phyloP scores from a whole-genome alignment of 1,140 invertebrate species.

The Centruroides vittatus region DNA sequence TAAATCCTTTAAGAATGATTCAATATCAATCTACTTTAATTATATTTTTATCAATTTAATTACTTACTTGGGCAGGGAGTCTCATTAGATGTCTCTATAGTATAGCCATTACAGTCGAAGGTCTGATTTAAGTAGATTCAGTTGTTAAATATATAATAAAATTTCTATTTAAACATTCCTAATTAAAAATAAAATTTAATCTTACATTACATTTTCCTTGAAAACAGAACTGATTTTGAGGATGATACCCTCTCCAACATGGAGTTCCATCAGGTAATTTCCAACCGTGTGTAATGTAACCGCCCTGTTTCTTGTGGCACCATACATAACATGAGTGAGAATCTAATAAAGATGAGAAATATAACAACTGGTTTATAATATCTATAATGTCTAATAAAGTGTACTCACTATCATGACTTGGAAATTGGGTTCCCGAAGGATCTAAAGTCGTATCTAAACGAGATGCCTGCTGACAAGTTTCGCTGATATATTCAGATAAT shows the following conservation, averaged over 20 bases:
- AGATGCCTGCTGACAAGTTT: constrained; percentile 18
- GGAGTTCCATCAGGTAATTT: constrained; percentile 21
- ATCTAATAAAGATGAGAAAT: not conserved
- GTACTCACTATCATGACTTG: constrained; percentile 19
- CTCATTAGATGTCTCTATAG: constrained; percentile 7
- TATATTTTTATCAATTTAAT: too few species aligned
- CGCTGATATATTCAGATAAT: constrained; percentile 17
- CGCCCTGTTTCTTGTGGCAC: constrained; percentile 20
- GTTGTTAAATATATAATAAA: too few species aligned
- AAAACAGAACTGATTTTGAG: constrained; percentile 18
- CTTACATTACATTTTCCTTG: constrained; percentile 18
- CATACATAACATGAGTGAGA: constrained; percentile 20
- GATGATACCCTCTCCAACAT: constrained; percentile 14
- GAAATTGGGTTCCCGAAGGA: constrained; percentile 17
- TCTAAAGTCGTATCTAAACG: constrained; percentile 15
- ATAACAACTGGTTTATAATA: too few species aligned
- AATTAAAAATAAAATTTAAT: too few species aligned
- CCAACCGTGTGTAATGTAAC: constrained; percentile 21
- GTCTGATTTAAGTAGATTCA: not conserved
- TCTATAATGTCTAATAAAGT: not conserved
- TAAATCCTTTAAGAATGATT: not conserved
- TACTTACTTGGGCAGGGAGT: constrained; percentile 6
- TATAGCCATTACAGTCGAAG: constrained; percentile 14
- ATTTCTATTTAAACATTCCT: too few species aligned
- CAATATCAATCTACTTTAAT: too few species aligned